phyloP scores from a whole-genome alignment of 2,113 vertebrate species.

The Otis tarda region DNA sequence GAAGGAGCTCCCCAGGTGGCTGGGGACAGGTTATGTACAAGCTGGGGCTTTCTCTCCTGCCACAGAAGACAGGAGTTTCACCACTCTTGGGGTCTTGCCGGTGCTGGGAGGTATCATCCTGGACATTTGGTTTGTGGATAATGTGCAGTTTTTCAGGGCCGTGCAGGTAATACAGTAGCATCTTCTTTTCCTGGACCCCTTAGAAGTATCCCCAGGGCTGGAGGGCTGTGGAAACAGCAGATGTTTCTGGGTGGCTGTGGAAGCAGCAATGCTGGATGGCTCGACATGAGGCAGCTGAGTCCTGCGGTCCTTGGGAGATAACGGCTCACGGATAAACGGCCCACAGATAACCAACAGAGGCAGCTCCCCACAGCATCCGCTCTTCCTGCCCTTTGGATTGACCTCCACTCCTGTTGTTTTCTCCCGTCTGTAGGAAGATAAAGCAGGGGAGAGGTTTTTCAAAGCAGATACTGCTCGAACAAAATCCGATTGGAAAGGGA shows the following conservation, averaged over 20 bases:
- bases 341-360: background rate
- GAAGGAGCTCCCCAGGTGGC: background rate
- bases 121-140: background rate
- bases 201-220: background rate
- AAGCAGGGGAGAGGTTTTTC: constrained; percentile 45
- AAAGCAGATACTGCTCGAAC: constrained; percentile 16
- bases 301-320: constrained; percentile 24
- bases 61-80: background rate
- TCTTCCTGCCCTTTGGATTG: background rate
- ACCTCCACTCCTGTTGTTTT: constrained; percentile 15
- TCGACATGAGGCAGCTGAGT: fast-evolving
- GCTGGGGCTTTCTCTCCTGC: background rate
- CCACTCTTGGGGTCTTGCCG: background rate
- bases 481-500: constrained; percentile 60
- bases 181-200: background rate
- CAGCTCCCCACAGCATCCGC: background rate
- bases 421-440: constrained; percentile 1
- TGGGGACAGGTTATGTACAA: background rate
- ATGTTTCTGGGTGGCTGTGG: background rate
- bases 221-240: background rate
- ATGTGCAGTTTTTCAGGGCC: background rate
- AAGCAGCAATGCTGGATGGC: background rate
- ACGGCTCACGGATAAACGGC: background rate
- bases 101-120: background rate
- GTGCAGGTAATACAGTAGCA: background rate